phyloP scores from a whole-genome alignment of 2,888 invertebrate genomes.

The Orchesella flavescens region DNA sequence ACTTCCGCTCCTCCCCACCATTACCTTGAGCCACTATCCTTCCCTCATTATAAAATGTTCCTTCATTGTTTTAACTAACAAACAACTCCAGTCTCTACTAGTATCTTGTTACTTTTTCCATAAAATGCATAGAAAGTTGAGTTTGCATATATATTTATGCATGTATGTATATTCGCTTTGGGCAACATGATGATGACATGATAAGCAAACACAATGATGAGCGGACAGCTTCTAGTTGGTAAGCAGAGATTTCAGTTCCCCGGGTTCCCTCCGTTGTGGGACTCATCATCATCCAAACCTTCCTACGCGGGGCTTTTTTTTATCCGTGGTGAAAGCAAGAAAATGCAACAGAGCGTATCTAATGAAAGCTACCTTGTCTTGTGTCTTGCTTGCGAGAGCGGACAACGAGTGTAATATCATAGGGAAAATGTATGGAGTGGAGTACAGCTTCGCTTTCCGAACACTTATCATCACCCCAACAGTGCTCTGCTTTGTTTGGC shows the following conservation, averaged over 20 bases:
- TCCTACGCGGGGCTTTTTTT: not conserved
- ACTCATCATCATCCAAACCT: conserved; percentile 2
- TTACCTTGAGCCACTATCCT: no score
- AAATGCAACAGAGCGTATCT: conserved; percentile 3
- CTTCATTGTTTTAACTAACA: no score
- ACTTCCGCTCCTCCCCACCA: no score
- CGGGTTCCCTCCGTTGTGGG: conserved; percentile 1
- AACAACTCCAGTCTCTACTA: no score
- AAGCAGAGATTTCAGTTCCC: conserved; percentile 2
- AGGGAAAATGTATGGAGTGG: not conserved
- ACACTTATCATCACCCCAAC: not conserved
- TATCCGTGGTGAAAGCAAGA: no score
- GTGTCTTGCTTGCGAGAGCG: not conserved
- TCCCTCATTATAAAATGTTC: no score
- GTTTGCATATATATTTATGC: no score
- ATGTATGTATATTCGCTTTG: no score
- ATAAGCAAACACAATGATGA: no score
- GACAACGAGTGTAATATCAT: not conserved
- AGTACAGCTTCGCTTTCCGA: not conserved
- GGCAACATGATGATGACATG: no score
- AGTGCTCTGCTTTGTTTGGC: not conserved
- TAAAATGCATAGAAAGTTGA: no score
- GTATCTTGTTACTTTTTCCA: no score
- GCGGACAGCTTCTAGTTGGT: not conserved
- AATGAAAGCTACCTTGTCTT: not conserved